phyloP scores from a whole-genome alignment of 1,140 invertebrate species.

The Sinonovacula constricta region DNA sequence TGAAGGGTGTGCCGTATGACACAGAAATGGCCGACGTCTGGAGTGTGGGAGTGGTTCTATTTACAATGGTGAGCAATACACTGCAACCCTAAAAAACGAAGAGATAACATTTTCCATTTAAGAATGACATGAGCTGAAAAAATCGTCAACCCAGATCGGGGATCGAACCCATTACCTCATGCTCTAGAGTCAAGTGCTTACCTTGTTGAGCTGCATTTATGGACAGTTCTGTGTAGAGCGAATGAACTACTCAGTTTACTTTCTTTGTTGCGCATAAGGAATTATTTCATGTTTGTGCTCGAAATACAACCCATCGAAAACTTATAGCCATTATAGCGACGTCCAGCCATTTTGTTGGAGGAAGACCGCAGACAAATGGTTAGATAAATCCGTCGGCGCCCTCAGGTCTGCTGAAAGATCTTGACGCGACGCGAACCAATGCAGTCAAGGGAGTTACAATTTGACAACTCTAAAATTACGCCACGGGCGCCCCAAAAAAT shows the following conservation, averaged over 20 bases:
- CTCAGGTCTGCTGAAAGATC: no score
- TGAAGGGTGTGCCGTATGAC: slow-evolving; percentile 81
- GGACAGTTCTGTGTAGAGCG: neutral
- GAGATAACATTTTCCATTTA: neutral
- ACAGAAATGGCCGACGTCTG: slow-evolving; percentile 84
- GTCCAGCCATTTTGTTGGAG: no score
- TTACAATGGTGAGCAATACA: slow-evolving; percentile 80
- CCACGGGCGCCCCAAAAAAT: no score
- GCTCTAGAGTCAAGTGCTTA: neutral
- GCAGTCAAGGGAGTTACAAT: no score
- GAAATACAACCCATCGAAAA: no score
- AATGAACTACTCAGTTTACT: neutral
- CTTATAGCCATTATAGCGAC: no score
- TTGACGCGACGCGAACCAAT: no score
- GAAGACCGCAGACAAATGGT: no score
- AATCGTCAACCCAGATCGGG: neutral
- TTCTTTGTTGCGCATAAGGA: no score
- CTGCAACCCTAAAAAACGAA: neutral
- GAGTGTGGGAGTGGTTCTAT: slow-evolving; percentile 84
- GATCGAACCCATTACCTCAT: neutral
- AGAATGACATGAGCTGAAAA: neutral
- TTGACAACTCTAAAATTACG: no score
- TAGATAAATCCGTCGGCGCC: no score
- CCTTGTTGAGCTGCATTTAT: neutral
- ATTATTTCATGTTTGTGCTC: no score